Evolutionary conservation across 2,888 invertebrate genomes (phyloP).

Genomic region (Nemotelus pantherinus): DNA sequence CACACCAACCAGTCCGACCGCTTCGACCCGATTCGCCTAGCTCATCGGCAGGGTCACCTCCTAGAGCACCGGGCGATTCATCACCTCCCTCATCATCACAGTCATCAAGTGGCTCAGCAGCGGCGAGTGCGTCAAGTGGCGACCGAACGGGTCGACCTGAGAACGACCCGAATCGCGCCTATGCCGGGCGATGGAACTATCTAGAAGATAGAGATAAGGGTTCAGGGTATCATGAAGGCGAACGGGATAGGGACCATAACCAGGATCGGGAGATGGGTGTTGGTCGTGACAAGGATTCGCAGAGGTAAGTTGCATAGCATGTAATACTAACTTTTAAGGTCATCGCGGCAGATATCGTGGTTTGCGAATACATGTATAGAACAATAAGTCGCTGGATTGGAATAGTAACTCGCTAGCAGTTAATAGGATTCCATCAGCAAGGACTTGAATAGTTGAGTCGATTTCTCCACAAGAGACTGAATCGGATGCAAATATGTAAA

Average conservation of each 20-base stretch:
- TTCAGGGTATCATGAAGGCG: conserved; percentile 52
- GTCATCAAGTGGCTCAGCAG: conserved; percentile 48
- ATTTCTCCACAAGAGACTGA: no score
- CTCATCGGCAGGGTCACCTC: conserved; percentile 46
- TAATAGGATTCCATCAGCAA: background rate
- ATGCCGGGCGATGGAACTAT: conserved; percentile 54
- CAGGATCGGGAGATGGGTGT: conserved; percentile 34
- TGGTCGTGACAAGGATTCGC: conserved; percentile 55
- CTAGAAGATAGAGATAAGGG: conserved; percentile 54
- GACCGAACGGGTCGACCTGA: conserved; percentile 35
- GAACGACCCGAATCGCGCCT: conserved; percentile 51
- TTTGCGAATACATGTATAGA: conserved; percentile 5
- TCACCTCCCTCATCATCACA: conserved; percentile 49
- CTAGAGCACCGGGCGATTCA: conserved; percentile 21
- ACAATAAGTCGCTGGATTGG: conserved; percentile 31
- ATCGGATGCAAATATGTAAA: no score
- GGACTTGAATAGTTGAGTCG: no score
- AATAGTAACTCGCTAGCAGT: background rate
- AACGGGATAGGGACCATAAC: conserved; percentile 51
- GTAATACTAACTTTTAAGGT: conserved; percentile 36
- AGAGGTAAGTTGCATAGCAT: conserved; percentile 59
- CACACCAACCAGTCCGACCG: conserved; percentile 48
- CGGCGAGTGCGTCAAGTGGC: conserved; percentile 46
- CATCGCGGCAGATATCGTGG: conserved; percentile 6
- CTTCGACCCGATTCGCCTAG: conserved; percentile 23